A percentile compares a stretch with the other conserved stretches of the same genome.
Evolutionary conservation across 64 coral and sea anemone genomes (phyloP).

Genomic region (Stichodactyla mertensii): DNA sequence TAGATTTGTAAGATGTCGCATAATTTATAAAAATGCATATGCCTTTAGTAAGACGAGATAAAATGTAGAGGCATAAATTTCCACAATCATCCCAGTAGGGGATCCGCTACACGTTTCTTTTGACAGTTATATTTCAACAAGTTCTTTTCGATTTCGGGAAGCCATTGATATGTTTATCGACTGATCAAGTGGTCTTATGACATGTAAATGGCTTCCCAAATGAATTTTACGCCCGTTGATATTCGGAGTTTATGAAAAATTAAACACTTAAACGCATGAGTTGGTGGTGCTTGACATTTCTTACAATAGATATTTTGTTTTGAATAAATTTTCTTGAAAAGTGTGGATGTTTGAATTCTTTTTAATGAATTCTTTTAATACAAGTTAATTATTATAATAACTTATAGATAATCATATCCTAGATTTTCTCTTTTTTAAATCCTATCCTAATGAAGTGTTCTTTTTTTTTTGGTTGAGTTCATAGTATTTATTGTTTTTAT

Average conservation of each 20-base stretch:
- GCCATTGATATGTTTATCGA: not conserved
- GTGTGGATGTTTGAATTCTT: not conserved
- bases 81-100: not conserved
- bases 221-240: not conserved
- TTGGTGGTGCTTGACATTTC: not conserved
- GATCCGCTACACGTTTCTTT: not conserved
- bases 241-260: not conserved
- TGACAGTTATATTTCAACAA: not conserved
- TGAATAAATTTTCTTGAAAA: not conserved
- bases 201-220: not conserved
- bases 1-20: not conserved
- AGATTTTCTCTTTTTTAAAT: not conserved
- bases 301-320: not conserved
- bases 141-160: not conserved
- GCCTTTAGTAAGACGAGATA: not conserved
- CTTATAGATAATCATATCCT: not conserved
- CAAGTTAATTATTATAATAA: not conserved
- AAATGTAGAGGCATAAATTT: not conserved
- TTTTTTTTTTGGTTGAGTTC: not conserved
- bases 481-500: not conserved
- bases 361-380: not conserved
- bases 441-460: no score
- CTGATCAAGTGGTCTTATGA: not conserved
- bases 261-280: not conserved
- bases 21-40: not conserved